These are phyloP conservation scores for Pagetopsis macropterus DNA, from an alignment of 2,797 vertebrate genomes.

Conservation along the genomic window DNA sequence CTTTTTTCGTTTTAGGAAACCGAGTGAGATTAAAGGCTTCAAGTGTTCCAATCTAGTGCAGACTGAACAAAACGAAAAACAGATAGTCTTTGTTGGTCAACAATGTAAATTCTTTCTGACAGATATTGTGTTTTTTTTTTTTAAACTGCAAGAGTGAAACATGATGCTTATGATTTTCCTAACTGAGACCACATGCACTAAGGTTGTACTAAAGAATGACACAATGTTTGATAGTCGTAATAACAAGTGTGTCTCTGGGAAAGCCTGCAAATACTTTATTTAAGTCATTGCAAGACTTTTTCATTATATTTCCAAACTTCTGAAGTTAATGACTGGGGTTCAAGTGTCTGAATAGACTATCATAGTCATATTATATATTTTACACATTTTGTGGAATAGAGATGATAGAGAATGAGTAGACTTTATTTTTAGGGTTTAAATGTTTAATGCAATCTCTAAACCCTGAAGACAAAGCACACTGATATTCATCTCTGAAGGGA, in stretches of 20 bases:
- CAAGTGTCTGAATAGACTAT: neutral
- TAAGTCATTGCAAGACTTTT: neutral
- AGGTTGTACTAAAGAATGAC: neutral
- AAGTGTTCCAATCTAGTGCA: neutral
- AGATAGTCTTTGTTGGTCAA: neutral
- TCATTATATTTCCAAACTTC: neutral
- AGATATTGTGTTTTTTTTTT: neutral
- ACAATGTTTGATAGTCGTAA: neutral
- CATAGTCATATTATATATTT: neutral
- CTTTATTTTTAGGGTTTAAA: too few species aligned
- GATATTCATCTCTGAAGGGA: neutral
- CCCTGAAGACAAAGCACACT: neutral
- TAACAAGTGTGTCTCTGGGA: neutral
- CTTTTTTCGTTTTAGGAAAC: conserved; percentile 1
- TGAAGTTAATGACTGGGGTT: neutral
- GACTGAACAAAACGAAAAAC: neutral
- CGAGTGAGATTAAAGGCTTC: neutral
- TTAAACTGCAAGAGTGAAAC: neutral
- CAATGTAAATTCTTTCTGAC: neutral
- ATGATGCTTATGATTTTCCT: conserved; percentile 4
- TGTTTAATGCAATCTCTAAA: too few species aligned
- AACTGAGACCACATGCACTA: neutral
- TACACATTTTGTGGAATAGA: too few species aligned
- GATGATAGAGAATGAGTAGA: too few species aligned
- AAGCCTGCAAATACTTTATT: neutral